A percentile compares a stretch with the other conserved stretches of the same genome.
Conservation (phyloP, 2,888 invertebrate species). For the Dimorphilus gyrociliatus region DNA sequence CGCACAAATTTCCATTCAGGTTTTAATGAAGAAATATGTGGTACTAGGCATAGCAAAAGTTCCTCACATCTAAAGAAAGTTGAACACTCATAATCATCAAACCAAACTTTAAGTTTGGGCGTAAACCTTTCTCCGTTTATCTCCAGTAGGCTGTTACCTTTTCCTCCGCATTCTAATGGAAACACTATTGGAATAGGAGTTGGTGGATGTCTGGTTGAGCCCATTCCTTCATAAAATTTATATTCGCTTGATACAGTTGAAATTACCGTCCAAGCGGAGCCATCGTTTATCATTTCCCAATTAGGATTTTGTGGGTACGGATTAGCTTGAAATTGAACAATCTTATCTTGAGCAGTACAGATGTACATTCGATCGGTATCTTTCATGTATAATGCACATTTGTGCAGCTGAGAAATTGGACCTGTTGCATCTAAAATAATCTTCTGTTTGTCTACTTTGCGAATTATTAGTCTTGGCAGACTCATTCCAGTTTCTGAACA, state of each 20-base stretch:
- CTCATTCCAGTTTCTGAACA: slow-evolving; percentile 99
- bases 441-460: slow-evolving; percentile 88
- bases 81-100: no score
- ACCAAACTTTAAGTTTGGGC: slow-evolving; percentile 83
- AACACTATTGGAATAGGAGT: slow-evolving; percentile 94
- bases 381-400: slow-evolving; percentile 99
- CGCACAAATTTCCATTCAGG: slow-evolving; percentile 91
- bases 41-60: slow-evolving; percentile 89
- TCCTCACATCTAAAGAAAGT: slow-evolving; percentile 81
- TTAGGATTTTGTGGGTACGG: slow-evolving; percentile 91
- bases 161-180: slow-evolving; percentile 83
- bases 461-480: slow-evolving; percentile 68
- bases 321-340: slow-evolving; percentile 94
- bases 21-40: slow-evolving; percentile 85
- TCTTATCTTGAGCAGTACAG: slow-evolving; percentile 90
- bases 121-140: slow-evolving; percentile 91
- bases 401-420: slow-evolving; percentile 95
- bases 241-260: slow-evolving; percentile 99
- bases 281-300: slow-evolving; percentile 98
- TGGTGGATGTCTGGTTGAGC: slow-evolving; percentile 80
- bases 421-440: slow-evolving; percentile 94
- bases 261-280: slow-evolving; percentile 99
- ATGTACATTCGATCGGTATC: slow-evolving; percentile 97
- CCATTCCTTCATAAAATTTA: slow-evolving; percentile 97
- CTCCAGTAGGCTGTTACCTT: slow-evolving; percentile 93